Evolutionary conservation across 2,797 vertebrate genomes (phyloP).

Genomic region (Syndactyla subalaris): DNA sequence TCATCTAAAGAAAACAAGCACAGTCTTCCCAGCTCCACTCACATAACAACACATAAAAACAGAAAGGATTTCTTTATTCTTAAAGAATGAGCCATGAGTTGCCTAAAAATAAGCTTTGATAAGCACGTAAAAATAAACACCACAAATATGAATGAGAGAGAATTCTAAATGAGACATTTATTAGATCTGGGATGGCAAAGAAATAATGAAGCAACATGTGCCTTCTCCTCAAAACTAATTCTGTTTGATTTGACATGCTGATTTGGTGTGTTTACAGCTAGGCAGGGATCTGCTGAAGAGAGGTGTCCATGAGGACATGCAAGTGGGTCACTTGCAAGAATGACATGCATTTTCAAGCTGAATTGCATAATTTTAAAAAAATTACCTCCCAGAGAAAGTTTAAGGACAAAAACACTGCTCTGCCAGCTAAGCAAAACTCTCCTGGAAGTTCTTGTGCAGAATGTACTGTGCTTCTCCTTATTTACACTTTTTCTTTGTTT

Average conservation of each 20-base stretch:
- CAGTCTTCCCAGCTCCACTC: neutral
- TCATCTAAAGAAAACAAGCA: constrained; percentile 36
- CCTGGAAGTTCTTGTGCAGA: neutral
- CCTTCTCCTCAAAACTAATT: constrained; percentile 13
- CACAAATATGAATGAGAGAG: neutral
- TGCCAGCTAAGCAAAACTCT: neutral
- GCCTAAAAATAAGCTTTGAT: constrained; percentile 23
- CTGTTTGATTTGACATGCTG: neutral
- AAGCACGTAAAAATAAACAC: neutral
- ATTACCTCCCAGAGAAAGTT: neutral
- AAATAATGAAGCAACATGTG: neutral
- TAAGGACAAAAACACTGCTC: neutral
- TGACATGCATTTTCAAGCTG: neutral
- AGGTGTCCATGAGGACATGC: neutral
- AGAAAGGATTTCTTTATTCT: neutral
- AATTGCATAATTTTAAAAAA: neutral
- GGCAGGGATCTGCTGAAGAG: neutral
- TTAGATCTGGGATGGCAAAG: neutral
- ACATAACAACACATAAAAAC: neutral
- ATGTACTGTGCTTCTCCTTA: neutral
- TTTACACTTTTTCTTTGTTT: neutral
- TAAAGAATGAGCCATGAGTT: neutral
- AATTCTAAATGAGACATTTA: constrained; percentile 38
- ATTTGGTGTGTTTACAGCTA: neutral
- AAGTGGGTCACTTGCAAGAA: neutral